These are phyloP conservation scores for Sylvia borin DNA, from an alignment of 2,797 vertebrate genomes.

Conservation along the genomic window DNA sequence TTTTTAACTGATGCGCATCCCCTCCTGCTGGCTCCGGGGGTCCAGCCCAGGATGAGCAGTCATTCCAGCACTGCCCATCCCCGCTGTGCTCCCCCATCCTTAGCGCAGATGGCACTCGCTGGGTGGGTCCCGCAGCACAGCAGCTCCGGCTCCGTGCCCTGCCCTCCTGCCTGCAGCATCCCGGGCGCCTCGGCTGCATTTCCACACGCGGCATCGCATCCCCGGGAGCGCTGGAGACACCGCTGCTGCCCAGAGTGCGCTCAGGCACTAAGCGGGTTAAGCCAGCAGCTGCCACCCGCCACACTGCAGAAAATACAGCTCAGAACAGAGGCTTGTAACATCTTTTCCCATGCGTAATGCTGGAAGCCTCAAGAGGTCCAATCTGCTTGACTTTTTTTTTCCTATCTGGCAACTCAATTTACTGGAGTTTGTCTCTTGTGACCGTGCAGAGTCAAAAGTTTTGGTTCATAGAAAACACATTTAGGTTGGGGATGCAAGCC, in stretches of 20 bases:
- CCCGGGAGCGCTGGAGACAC: not conserved
- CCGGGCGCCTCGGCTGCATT: fast-evolving
- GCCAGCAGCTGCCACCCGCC: not conserved
- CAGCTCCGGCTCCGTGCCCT: not conserved
- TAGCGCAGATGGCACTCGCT: fast-evolving
- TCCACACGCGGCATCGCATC: fast-evolving
- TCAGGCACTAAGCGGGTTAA: not conserved
- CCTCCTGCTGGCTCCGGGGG: no score
- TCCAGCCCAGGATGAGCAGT: fast-evolving
- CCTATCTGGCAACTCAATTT: not conserved
- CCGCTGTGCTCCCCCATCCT: fast-evolving
- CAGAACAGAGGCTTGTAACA: not conserved
- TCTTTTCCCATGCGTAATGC: not conserved
- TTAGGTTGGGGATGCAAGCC: not conserved
- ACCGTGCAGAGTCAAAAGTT: not conserved
- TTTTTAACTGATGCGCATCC: not conserved
- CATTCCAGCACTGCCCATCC: fast-evolving
- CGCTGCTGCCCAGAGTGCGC: fast-evolving
- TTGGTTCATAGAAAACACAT: not conserved
- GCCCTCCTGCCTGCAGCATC: not conserved
- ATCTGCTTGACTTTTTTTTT: not conserved
- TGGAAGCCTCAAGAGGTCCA: not conserved
- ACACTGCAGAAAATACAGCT: not conserved
- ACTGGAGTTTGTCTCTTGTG: not conserved
- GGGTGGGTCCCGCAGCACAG: fast-evolving